phyloP scores from a whole-genome alignment of 2,888 invertebrate species.

The Tortricodes alternella region DNA sequence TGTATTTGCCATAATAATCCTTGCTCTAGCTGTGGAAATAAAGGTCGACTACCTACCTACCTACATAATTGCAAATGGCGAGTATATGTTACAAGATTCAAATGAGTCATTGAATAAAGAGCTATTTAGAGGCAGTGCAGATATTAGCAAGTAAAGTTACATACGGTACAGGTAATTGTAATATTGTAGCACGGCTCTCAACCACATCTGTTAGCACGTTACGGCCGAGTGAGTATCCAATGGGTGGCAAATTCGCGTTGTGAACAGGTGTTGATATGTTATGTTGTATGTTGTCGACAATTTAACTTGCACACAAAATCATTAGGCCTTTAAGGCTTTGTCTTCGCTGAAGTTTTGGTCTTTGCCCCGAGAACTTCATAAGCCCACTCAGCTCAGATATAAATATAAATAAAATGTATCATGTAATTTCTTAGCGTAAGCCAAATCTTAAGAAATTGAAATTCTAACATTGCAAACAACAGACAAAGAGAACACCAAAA shows the following conservation, averaged over 20 bases:
- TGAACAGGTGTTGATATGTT: slow-evolving; percentile 12
- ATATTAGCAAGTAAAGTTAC: slow-evolving; percentile 4
- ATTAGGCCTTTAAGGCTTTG: background rate
- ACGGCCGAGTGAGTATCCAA: slow-evolving; percentile 12
- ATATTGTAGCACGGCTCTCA: slow-evolving; percentile 5
- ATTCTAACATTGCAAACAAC: background rate
- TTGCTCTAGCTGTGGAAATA: slow-evolving; percentile 34
- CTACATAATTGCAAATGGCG: slow-evolving; percentile 31
- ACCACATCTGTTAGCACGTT: slow-evolving; percentile 17
- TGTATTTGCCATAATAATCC: slow-evolving; percentile 34
- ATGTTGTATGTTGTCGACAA: slow-evolving; percentile 1
- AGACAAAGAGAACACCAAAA: background rate
- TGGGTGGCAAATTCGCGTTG: slow-evolving; percentile 5
- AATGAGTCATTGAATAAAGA: slow-evolving; percentile 33
- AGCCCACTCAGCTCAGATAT: too few species aligned
- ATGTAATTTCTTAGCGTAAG: too few species aligned
- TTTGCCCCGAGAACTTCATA: too few species aligned
- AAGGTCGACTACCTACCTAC: slow-evolving; percentile 36
- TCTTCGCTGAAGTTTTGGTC: too few species aligned
- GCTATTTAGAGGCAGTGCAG: slow-evolving; percentile 20
- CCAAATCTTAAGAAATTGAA: too few species aligned
- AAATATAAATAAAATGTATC: too few species aligned
- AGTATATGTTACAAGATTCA: slow-evolving; percentile 31
- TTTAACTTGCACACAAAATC: background rate
- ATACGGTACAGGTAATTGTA: slow-evolving; percentile 2